These are phyloP conservation scores for Pocillopora meandrina DNA, from an alignment of 92 coral and sea anemone genomes.

Conservation along the genomic window DNA sequence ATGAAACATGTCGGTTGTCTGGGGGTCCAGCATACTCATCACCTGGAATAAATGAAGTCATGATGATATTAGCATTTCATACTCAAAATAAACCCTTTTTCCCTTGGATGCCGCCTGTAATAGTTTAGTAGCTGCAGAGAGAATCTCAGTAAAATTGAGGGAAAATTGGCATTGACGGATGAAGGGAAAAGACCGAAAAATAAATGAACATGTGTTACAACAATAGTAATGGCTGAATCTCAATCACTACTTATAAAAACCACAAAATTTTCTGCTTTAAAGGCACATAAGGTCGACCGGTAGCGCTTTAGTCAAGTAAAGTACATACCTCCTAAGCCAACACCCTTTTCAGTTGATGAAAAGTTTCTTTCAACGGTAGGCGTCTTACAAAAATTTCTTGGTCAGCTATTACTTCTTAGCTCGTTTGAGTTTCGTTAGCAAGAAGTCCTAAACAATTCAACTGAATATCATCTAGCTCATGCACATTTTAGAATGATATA, in stretches of 20 bases:
- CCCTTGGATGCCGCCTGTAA: not conserved
- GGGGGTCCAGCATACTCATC: slow-evolving; percentile 77
- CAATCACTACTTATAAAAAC: too few relatives aligned
- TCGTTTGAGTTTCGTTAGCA: not conserved
- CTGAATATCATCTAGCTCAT: not conserved
- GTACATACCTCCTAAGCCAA: not conserved
- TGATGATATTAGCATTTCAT: not conserved
- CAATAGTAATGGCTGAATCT: not conserved
- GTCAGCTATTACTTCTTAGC: not conserved
- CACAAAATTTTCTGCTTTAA: too few relatives aligned
- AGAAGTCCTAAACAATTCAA: not conserved
- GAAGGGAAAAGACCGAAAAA: too few relatives aligned
- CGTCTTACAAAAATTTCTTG: too few relatives aligned
- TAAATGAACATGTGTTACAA: too few relatives aligned
- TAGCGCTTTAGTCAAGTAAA: not conserved
- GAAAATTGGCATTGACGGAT: too few relatives aligned
- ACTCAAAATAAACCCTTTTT: not conserved
- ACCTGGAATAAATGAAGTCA: slow-evolving; percentile 39
- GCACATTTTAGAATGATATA: not conserved
- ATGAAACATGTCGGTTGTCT: slow-evolving; percentile 72
- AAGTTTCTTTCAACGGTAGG: not conserved
- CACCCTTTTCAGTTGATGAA: too few relatives aligned
- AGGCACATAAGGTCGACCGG: not conserved
- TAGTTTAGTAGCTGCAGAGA: not conserved
- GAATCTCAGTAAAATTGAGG: too few relatives aligned